Evolutionary conservation across 2,113 vertebrate genomes (phyloP).

Genomic region (Coracopsis vasa): DNA sequence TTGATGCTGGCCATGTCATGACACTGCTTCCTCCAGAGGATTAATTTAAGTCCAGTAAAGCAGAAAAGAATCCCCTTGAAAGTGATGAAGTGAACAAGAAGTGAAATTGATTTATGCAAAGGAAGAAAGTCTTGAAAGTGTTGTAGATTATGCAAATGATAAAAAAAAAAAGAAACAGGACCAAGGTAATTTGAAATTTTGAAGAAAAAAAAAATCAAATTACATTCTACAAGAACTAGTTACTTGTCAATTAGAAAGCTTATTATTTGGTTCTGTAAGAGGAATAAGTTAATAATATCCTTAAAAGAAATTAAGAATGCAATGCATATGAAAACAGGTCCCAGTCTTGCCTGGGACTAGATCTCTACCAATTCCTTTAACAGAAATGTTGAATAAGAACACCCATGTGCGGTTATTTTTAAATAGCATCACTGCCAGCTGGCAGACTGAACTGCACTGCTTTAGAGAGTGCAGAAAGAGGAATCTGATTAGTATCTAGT

Average conservation of each 20-base stretch:
- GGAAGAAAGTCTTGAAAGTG: constrained; percentile 55
- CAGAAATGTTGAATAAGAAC: constrained; percentile 33
- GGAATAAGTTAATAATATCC: constrained; percentile 11
- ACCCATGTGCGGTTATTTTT: background rate
- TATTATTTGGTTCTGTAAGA: constrained; percentile 9
- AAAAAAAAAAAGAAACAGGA: background rate
- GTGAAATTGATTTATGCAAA: constrained; percentile 74
- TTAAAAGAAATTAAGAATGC: constrained; percentile 24
- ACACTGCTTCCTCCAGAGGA: constrained; percentile 64
- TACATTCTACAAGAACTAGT: background rate
- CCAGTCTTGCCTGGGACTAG: background rate
- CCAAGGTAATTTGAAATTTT: constrained; percentile 30
- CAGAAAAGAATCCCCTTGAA: constrained; percentile 52
- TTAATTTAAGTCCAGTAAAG: constrained; percentile 72
- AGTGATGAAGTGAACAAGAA: constrained; percentile 68
- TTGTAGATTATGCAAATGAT: constrained; percentile 70
- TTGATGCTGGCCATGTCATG: constrained; percentile 37
- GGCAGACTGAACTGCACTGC: background rate
- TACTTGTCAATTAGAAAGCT: background rate
- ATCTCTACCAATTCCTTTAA: background rate
- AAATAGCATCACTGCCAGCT: constrained; percentile 4
- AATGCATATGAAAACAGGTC: background rate
- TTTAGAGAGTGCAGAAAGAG: background rate
- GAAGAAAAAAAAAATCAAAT: background rate
- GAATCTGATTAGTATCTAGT: constrained; percentile 45